Evolutionary conservation across 2,113 vertebrate genomes (phyloP).

Genomic region (Vimba vimba): DNA sequence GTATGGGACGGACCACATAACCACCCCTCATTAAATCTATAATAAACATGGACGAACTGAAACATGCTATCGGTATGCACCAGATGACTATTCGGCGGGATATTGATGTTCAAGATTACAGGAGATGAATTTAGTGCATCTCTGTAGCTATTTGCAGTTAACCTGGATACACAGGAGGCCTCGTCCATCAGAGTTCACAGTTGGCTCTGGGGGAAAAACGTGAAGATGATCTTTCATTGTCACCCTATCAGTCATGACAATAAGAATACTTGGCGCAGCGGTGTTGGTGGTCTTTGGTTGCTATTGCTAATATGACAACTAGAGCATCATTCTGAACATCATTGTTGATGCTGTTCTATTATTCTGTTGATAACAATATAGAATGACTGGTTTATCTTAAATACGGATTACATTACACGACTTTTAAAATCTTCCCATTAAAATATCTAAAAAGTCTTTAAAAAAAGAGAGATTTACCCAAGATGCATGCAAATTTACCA

Average conservation of each 20-base stretch:
- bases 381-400: neutral
- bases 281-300: conserved; percentile 38
- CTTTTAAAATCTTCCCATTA: neutral
- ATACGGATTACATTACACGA: neutral
- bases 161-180: conserved; percentile 1
- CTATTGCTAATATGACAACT: neutral
- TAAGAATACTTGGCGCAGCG: neutral
- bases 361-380: neutral
- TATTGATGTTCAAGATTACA: neutral
- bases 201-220: neutral
- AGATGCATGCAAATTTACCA: neutral
- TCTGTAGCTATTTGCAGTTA: neutral
- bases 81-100: neutral
- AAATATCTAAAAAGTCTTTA: neutral
- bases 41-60: conserved; percentile 30
- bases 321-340: neutral
- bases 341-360: neutral
- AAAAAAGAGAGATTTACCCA: neutral
- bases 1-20: conserved; percentile 64
- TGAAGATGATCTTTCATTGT: conserved; percentile 47
- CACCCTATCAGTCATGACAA: conserved; percentile 48
- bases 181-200: neutral
- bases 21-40: conserved; percentile 26
- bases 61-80: conserved; percentile 42
- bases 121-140: conserved; percentile 5